Base-by-base conservation (phyloP, 2,113 vertebrate species). In the Galeopterus variegatus region DNA sequence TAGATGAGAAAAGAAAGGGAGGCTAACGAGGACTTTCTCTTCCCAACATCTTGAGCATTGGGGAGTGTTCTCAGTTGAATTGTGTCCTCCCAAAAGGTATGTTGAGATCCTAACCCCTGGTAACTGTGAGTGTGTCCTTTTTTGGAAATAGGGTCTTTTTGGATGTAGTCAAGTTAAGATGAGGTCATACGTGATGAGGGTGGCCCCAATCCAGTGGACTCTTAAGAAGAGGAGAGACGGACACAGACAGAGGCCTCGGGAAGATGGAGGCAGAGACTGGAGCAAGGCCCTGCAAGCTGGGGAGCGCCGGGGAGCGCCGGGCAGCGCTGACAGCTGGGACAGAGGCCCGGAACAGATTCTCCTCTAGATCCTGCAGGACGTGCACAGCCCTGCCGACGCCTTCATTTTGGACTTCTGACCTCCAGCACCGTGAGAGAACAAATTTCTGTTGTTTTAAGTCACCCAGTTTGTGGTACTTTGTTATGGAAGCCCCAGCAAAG, bases 201-300 rank as follows among this genome's bases (percentile, higher is more conserved):
- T n/a, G n/a, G 15, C 60, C 60, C 45, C 48, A 5, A 7, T 19
- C 62, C 54, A 90, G 9, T 14, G 60, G 45, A 48, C 48, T 28
- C 41, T 65, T 33, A 17, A 36, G 8, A 81, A 48, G 8, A 70
- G 23, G n/a, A 36, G 69, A 50, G 31, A 26, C 50, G 41, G 28
- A 10, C 8, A 15, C 19, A 8, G 48, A 4, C n/a, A 23, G 58
- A 50, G 26, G 14, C 26, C 65, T 2, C 0, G 0, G 0, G 11
- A 36, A 58, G 45, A 2, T 0, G 5, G n/a, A 10, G 50, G 31
- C 11, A 1, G 3, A 11, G 33, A 6, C 0, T 0, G 18, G 31
- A 21, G 33, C 4, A 21, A n/a, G 1, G 5, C 3, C 2, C 56
- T 2, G 6, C 18, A 28, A 33, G 48, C 52, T 18, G 1, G 2